Evolutionary conservation across 2,888 invertebrate genomes (phyloP), one percentile per base, ranked within the genome.

Genomic region (Pterobdella sp.): DNA sequence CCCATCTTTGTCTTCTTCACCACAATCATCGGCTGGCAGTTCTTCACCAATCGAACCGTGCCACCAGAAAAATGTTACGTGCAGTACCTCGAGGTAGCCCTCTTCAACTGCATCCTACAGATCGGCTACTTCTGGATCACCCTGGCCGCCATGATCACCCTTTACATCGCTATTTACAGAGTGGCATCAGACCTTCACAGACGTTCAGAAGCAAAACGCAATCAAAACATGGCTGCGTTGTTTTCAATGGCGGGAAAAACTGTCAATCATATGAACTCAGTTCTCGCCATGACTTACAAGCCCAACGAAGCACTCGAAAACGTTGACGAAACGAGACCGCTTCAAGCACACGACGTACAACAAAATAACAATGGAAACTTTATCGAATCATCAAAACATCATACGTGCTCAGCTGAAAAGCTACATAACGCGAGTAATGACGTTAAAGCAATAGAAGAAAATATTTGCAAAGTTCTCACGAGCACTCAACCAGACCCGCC

Each of bases 91-190:
- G 94, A 94, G 84, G 94, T 97, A 84, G 94, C 96, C 0, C 89
- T 95, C 72, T 96, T 98, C 84, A 97, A 97, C 83, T 95, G 96
- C 78, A 91, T 95, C 72, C 88, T 97, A 74, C 96, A 95, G 73
- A 93, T 97, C 79, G 91, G 91, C 68, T 97, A 97, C 84, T 97
- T 94, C 83, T 97, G 95, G 96, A 93, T 92, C 65, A 97, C 98
- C 0, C 86, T 98, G 42, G 89, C 94, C 73, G 94, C 99, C 60
- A 88, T 99, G 76, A 93, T 96, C 82, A 90, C 93, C 74, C 87
- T 99, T 14, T 98, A 99, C 83, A 93, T 92, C 68, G 96, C 95
- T 14, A 97, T 97, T 80, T 97, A 96, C 84, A 92, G 93, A 83
- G 95, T 94, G 52, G 96, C 96, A 3, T 93, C 94, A 81, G 92